Evolutionary conservation across 2,888 invertebrate genomes (phyloP).

Genomic region (Oligia strigilis): DNA sequence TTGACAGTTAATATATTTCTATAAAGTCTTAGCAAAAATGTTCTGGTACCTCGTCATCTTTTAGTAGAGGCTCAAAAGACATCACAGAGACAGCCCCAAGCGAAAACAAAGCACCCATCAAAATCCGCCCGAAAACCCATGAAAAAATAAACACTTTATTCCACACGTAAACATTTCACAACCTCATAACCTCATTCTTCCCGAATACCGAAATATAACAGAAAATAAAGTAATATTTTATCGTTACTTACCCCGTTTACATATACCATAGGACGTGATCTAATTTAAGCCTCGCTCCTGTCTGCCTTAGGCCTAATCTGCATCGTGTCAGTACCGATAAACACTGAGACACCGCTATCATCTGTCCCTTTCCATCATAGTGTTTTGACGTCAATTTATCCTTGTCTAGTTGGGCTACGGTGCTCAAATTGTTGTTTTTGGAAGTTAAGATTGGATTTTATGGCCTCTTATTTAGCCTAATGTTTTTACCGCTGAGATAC

Average conservation of each 20-base stretch:
- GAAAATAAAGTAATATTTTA: conserved; percentile 68
- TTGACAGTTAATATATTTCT: neutral
- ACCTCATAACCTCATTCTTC: conserved; percentile 50
- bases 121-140: neutral
- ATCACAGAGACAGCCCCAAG: neutral
- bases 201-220: conserved; percentile 57
- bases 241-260: conserved; percentile 67
- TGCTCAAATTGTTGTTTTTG: conserved; percentile 47
- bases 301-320: conserved; percentile 69
- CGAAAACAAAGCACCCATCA: conserved; percentile 20
- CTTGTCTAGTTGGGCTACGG: conserved; percentile 67
- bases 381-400: conserved; percentile 74
- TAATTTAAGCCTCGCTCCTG: conserved; percentile 65
- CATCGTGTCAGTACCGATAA: conserved; percentile 72
- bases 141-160: conserved; percentile 52
- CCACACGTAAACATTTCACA: conserved; percentile 60
- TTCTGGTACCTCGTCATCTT: neutral
- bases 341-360: conserved; percentile 62
- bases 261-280: conserved; percentile 64
- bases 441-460: neutral
- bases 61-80: neutral
- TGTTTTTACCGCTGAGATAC: neutral
- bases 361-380: conserved; percentile 74
- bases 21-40: neutral
- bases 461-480: neutral